A percentile compares a stretch with the other conserved stretches of the same genome.
Evolutionary conservation across 2,797 vertebrate genomes (phyloP).

Genomic region (Hypotaenidia philippensis): DNA sequence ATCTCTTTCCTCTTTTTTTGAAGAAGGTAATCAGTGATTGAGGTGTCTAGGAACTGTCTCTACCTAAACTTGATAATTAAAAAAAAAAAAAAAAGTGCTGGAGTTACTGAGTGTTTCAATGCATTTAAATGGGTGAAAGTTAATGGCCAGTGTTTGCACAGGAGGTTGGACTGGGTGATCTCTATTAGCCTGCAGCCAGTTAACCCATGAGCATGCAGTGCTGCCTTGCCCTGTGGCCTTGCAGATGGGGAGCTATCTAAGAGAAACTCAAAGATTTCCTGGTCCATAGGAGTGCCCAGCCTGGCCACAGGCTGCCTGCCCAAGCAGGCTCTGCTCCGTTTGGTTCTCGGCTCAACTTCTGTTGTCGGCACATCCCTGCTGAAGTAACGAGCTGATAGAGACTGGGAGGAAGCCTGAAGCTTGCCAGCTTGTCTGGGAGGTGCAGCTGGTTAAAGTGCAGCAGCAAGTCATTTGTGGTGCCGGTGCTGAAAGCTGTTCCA

Average conservation of each 20-base stretch:
- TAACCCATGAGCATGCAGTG: not conserved
- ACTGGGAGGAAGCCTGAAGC: not conserved
- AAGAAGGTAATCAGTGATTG: not conserved
- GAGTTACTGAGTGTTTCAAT: not conserved
- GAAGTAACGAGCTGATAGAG: not conserved
- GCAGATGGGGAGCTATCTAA: not conserved
- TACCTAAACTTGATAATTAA: not conserved
- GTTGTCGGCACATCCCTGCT: fast-evolving
- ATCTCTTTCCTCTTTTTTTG: too few species aligned
- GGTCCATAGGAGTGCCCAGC: not conserved
- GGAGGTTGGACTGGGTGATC: not conserved
- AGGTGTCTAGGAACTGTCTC: not conserved
- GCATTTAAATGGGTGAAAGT: slow-evolving; percentile 11
- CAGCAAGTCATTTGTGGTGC: not conserved
- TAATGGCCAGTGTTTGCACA: not conserved
- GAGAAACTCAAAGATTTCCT: not conserved
- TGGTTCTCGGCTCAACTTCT: not conserved
- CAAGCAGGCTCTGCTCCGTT: not conserved
- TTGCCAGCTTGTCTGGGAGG: not conserved
- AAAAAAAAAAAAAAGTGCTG: not conserved
- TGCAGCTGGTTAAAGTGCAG: not conserved
- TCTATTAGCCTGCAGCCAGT: not conserved
- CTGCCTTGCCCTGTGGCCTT: not conserved
- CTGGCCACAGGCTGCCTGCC: not conserved
- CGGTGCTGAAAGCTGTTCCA: not conserved